Base-by-base conservation (phyloP, 2,113 vertebrate species). In the Onychorhynchus coronatus region DNA sequence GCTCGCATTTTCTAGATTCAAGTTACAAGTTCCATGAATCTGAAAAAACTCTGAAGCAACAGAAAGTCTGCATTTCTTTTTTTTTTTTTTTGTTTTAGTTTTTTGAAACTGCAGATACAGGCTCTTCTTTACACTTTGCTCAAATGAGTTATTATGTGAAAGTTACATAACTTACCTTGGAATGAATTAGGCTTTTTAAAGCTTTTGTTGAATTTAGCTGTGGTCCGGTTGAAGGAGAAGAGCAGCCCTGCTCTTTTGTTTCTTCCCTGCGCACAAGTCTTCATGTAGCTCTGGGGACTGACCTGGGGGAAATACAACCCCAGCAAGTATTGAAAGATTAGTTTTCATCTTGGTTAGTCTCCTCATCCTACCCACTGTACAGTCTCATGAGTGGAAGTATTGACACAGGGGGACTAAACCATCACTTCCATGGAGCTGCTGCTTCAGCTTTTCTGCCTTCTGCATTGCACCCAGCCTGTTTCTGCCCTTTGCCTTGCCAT, bases 1-100 rank as follows among this genome's bases (percentile, higher is more conserved):
- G 68, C 78, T 67, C 50, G 77, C 65, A 72, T 91, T 94, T 91
- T 95, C 83, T 93, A 47, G 70, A 91, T 92, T 84, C 73, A 74
- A 85, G 78, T 93, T 85, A 83, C 76, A 67, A 84, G 50, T 67
- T 80, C 83, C 27, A 71, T 76, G 82, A 83, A 62, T 88, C 50
- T 92, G 63, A 81, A 81, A 63, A 93, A 50, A 47, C 67, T 80
- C 77, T 65, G 85, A 90, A 85, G 61, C n/a, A 84, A 66, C 59
- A 67, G 23, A 39, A 66, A 53, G 28, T 90, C 93, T 88, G 89
- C 68, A 4, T 77, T 42, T 62, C 55, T 75, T 79, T 75, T 59
- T 59, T 55, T 80, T 12, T 53, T n/a, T n/a, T n/a, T n/a, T 55
- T 55, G 18, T 25, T 37, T 33, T 5, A 41, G 9, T 53, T 77